Evolutionary conservation across 2,888 invertebrate genomes (phyloP).

Genomic region (Lasioglossum lativentre): DNA sequence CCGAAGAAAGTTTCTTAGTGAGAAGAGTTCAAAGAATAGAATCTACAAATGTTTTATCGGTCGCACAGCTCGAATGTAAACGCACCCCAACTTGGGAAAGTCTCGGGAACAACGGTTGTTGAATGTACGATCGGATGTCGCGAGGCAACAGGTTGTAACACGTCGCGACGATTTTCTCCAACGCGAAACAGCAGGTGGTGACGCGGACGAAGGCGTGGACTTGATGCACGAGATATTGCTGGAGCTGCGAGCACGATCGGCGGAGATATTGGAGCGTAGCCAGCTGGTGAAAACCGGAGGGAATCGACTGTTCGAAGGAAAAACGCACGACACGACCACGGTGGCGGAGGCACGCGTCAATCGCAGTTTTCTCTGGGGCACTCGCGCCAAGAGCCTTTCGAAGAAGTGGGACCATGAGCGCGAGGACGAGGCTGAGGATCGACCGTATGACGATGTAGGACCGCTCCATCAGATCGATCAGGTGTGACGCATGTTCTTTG

Average conservation of each 20-base stretch:
- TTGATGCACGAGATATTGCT: conserved; percentile 45
- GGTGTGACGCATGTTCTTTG: conserved; percentile 36
- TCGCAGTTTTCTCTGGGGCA: conserved; percentile 78
- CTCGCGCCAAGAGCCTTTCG: conserved; percentile 29
- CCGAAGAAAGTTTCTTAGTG: too few species aligned
- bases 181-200: background rate
- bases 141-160: background rate
- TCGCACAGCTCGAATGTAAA: too few species aligned
- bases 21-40: too few species aligned
- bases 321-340: conserved; percentile 60
- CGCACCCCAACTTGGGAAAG: background rate
- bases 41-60: too few species aligned
- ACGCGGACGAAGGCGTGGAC: conserved; percentile 34
- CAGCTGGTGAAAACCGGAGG: conserved; percentile 70
- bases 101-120: background rate
- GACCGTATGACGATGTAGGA: conserved; percentile 74
- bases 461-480: conserved; percentile 46
- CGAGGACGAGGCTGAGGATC: conserved; percentile 36
- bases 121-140: background rate
- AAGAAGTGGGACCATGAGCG: background rate
- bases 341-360: conserved; percentile 60
- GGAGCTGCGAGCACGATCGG: conserved; percentile 42
- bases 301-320: conserved; percentile 51
- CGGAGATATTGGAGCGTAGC: conserved; percentile 70
- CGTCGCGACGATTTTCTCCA: background rate